Conservation (phyloP, 2,888 invertebrate species). For the Clivina fossor region DNA sequence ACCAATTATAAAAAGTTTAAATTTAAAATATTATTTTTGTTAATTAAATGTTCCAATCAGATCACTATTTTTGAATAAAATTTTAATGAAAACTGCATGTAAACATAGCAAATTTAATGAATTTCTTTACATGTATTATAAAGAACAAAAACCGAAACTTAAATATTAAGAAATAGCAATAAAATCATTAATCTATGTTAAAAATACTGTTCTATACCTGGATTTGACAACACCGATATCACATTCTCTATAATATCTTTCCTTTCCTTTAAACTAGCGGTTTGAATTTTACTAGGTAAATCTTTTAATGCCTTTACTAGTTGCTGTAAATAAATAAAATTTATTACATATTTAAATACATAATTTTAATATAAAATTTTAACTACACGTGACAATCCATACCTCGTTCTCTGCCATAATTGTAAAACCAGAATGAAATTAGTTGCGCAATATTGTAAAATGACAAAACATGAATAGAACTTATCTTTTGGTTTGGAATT, state of each 20-base stretch:
- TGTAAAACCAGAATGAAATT: conserved; percentile 18
- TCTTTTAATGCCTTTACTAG: conserved; percentile 70
- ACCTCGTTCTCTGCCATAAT: conserved; percentile 74
- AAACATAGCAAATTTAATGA: conserved; percentile 2
- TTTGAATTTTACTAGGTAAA: conserved; percentile 72
- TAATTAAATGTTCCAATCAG: too few species aligned
- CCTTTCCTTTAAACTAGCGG: conserved; percentile 70
- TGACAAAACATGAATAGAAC: too few species aligned
- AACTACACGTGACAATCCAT: conserved; percentile 55
- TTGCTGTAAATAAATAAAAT: conserved; percentile 52
- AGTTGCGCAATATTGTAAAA: conserved; percentile 13
- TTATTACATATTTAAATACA: conserved; percentile 25
- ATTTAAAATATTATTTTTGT: too few species aligned
- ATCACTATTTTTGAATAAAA: too few species aligned
- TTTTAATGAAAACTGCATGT: conserved; percentile 19
- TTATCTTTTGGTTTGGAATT: too few species aligned
- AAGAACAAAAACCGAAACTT: conserved; percentile 20
- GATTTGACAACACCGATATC: conserved; percentile 68
- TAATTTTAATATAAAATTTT: conserved; percentile 41
- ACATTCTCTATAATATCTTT: conserved; percentile 68
- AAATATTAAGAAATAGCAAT: conserved; percentile 27
- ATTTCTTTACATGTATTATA: conserved; percentile 9
- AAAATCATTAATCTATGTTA: conserved; percentile 30
- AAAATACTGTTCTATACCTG: conserved; percentile 62
- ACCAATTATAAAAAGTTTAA: too few species aligned